Evolutionary conservation across 2,888 invertebrate species (phyloP).

Genomic region (Nomada lathburiana): DNA sequence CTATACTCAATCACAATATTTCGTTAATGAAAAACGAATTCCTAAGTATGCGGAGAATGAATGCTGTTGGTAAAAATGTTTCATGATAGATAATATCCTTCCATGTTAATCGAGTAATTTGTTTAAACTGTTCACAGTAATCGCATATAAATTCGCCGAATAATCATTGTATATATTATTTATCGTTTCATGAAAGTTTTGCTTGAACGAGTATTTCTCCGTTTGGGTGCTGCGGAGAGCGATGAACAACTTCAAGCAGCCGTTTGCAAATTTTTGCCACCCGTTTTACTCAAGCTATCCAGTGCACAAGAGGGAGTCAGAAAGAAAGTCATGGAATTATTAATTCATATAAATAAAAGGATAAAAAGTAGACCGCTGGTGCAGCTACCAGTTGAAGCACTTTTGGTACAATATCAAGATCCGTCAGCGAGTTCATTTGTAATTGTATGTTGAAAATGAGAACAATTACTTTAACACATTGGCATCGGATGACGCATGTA

Average conservation of each 20-base stretch:
- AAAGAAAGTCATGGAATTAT: slow-evolving; percentile 95
- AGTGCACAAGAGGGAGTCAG: slow-evolving; percentile 94
- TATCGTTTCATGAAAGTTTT: slow-evolving; percentile 87
- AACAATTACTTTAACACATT: neutral
- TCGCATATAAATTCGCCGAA: neutral
- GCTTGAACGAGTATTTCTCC: slow-evolving; percentile 94
- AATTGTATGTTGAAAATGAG: slow-evolving; percentile 86
- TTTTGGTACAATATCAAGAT: slow-evolving; percentile 92
- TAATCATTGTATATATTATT: slow-evolving; percentile 13
- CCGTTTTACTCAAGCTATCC: slow-evolving; percentile 95
- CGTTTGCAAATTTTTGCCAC: slow-evolving; percentile 93
- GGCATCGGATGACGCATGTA: neutral
- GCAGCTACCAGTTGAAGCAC: slow-evolving; percentile 93
- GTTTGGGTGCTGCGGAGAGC: slow-evolving; percentile 94
- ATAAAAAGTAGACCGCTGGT: slow-evolving; percentile 93
- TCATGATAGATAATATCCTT: neutral
- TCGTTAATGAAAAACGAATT: neutral
- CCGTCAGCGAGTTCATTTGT: slow-evolving; percentile 91
- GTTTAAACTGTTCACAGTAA: neutral
- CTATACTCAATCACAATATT: neutral
- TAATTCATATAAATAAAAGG: slow-evolving; percentile 96
- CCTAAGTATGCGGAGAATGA: neutral
- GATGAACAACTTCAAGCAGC: slow-evolving; percentile 95
- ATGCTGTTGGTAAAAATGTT: neutral
- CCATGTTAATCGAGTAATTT: neutral